Percentiles rank a stretch among this genome's conserved stretches.
Evolutionary conservation across 2,888 invertebrate genomes (phyloP).

Genomic region (Coelogynopora nodosa): DNA sequence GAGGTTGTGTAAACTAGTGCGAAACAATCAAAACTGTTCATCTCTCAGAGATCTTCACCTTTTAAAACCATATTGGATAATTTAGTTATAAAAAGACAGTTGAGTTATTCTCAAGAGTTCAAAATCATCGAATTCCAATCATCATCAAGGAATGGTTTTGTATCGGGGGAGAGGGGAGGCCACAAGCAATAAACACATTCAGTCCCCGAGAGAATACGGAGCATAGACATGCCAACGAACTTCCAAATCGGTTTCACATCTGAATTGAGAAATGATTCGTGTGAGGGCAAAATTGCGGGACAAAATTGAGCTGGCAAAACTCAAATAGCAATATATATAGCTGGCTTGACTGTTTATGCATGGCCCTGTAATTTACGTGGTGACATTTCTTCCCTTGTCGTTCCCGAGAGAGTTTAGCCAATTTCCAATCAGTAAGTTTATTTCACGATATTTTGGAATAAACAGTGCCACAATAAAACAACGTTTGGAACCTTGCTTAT

Average conservation of each 20-base stretch:
- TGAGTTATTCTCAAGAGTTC: background rate
- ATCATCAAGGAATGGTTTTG: background rate
- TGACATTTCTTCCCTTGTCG: background rate
- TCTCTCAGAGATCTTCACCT: too few species aligned
- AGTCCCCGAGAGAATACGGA: background rate
- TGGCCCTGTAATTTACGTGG: too few species aligned
- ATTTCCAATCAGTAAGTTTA: background rate
- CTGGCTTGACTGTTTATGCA: too few species aligned
- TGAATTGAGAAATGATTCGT: background rate
- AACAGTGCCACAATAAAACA: too few species aligned
- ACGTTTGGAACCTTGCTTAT: too few species aligned
- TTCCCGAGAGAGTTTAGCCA: background rate
- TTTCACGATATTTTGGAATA: background rate
- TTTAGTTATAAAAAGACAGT: too few species aligned
- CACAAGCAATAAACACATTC: slow-evolving; percentile 1
- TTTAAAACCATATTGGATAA: too few species aligned
- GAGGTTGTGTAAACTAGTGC: too few species aligned
- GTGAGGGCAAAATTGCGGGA: too few species aligned
- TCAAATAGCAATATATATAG: too few species aligned
- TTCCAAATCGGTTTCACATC: background rate
- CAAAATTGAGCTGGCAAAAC: too few species aligned
- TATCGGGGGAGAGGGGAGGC: background rate
- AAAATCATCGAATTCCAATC: background rate
- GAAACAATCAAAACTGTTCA: too few species aligned
- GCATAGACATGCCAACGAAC: background rate